phyloP scores from a whole-genome alignment of 2,113 vertebrate genomes.

The Paramormyrops kingsleyae region DNA sequence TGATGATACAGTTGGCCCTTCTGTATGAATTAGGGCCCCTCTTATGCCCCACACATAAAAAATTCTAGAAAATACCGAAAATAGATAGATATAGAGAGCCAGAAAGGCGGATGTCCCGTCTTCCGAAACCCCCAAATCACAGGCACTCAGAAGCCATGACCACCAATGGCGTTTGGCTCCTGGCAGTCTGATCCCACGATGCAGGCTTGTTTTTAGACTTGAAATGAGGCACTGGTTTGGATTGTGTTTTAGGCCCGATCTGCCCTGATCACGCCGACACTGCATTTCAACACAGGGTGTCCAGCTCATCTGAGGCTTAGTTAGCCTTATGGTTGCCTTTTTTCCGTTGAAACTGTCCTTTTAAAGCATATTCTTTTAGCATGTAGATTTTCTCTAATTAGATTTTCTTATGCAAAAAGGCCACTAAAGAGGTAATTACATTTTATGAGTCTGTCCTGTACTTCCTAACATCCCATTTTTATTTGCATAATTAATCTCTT shows the following conservation, averaged over 20 bases:
- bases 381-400: not conserved
- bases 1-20: not conserved
- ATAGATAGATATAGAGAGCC: not conserved
- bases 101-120: not conserved
- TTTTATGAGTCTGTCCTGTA: not conserved
- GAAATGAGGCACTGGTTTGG: not conserved
- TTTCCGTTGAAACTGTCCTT: not conserved
- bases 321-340: not conserved
- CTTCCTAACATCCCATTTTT: not conserved
- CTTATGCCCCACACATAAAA: not conserved
- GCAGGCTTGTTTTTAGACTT: not conserved
- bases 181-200: not conserved
- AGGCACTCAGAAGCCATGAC: not conserved
- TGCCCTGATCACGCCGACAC: not conserved
- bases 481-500: not conserved
- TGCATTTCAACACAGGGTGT: not conserved
- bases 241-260: not conserved
- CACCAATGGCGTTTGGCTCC: not conserved
- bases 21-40: not conserved
- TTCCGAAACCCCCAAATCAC: not conserved
- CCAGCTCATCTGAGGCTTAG: not conserved
- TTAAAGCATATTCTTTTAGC: not conserved
- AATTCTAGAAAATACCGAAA: not conserved
- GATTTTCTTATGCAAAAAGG: not conserved
- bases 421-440: not conserved